A percentile compares a stretch with the other conserved stretches of the same genome.
phyloP scores from a whole-genome alignment of 2,113 vertebrate species.

The Periophthalmodon schlosseri region DNA sequence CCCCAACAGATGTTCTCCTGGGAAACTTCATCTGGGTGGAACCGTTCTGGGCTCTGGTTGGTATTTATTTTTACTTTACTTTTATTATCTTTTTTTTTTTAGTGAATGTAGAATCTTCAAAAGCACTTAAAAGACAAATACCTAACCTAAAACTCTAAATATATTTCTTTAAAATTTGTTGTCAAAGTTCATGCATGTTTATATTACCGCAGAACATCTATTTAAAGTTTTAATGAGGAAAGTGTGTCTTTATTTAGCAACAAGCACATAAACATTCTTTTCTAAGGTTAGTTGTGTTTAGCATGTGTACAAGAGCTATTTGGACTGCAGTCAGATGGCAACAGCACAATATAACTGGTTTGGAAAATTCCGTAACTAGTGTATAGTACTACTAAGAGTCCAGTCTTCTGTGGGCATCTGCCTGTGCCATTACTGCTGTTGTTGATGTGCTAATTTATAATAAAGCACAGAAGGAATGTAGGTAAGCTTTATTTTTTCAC shows the following conservation, averaged over 20 bases:
- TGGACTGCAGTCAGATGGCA: slow-evolving; percentile 51
- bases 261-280: slow-evolving; percentile 36
- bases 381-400: slow-evolving; percentile 18
- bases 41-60: slow-evolving; percentile 9
- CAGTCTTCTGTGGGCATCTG: slow-evolving; percentile 39
- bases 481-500: background rate
- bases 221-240: background rate
- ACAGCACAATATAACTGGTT: slow-evolving; percentile 49
- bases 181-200: background rate
- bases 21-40: slow-evolving; percentile 26
- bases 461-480: background rate
- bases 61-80: background rate
- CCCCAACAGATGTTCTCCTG: slow-evolving; percentile 55
- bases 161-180: background rate
- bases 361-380: slow-evolving; percentile 63
- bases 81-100: background rate
- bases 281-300: slow-evolving; percentile 35
- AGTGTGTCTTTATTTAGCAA: background rate
- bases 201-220: background rate
- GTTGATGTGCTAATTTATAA: background rate
- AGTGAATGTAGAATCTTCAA: background rate
- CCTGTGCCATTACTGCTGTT: slow-evolving; percentile 5
- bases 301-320: slow-evolving; percentile 31
- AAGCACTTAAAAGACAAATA: background rate
- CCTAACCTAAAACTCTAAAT: background rate